Base-by-base conservation (phyloP, 37 sponge, comb jelly and placozoan species). In the Eunapius fragilis region DNA sequence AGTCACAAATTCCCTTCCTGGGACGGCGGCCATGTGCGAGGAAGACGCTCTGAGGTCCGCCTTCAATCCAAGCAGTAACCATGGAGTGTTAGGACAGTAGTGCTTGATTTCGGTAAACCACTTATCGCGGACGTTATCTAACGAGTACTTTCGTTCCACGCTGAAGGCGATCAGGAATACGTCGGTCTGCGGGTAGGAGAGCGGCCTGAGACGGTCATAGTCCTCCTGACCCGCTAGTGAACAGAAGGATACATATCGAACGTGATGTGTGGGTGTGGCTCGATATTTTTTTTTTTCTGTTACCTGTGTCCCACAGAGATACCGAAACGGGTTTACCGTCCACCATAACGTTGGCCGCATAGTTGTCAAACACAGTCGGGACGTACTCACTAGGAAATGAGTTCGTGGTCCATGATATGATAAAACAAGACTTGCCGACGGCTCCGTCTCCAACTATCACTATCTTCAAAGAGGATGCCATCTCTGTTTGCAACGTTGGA, bases 161-260 rank as follows among this genome's bases (percentile, higher is more conserved):
- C 75, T 70, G 38, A 82, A 93, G 75, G 88, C 87, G 30, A 93
- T 25, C 10, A 93, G 80, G 72, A 89, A 93, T 19, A 93, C 85
- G 49, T 93, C 94, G 4, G 94, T 93, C 45, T 90, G 90, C 24
- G 94, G 94, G 50, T 93, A 93, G 25, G 90, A 89, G 36, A 89
- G 90, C 17, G 94, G 90, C 3, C 94, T 37, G 36, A 93, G 80
- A 0, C 93, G 58, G 47, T 93, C 93, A 86, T 93, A 93, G 83
- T 93, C 90, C 36, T 93, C 93, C 33, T 93, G 90, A 2, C 93
- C 93, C 71, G 93, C 93, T 86, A 72, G 4, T 35, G 26, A 47
- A 71, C 3, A 74, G 5, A 74, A 5, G 30, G 75, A 35, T 28
- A 28, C n/a, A n/a, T n/a, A n/a, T n/a, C n/a, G n/a, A n/a, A n/a